These are phyloP conservation scores for Ganaspis brasiliensis DNA, from an alignment of 2,888 invertebrate species.

Conservation along the genomic window DNA sequence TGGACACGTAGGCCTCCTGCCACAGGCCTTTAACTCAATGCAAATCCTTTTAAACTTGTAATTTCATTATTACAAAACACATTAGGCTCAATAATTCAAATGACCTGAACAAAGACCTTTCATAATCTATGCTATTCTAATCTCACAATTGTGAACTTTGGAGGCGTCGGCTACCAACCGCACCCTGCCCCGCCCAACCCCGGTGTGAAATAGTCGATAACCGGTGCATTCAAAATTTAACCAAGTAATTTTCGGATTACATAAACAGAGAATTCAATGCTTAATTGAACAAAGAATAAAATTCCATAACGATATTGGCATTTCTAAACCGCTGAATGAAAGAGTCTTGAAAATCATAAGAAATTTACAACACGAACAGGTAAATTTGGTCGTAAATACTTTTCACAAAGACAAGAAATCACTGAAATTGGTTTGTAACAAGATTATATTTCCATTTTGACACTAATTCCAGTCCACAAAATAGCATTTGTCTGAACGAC, in stretches of 20 bases:
- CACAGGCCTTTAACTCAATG: constrained; percentile 5
- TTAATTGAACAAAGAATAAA: neutral
- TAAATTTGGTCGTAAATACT: neutral
- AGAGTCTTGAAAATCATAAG: too few relatives aligned
- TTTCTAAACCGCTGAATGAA: too few relatives aligned
- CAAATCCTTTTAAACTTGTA: neutral
- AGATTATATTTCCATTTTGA: neutral
- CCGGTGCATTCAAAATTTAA: constrained; percentile 57
- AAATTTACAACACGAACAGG: too few relatives aligned
- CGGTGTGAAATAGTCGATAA: constrained; percentile 75
- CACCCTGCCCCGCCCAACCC: constrained; percentile 80
- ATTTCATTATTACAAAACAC: neutral
- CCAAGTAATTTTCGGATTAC: neutral
- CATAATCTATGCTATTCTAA: neutral
- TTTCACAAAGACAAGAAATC: neutral
- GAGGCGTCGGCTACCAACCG: constrained; percentile 72
- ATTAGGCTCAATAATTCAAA: neutral
- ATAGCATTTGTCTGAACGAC: constrained; percentile 46
- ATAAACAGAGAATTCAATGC: neutral
- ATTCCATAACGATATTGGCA: too few relatives aligned
- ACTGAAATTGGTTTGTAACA: too few relatives aligned
- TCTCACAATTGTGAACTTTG: constrained; percentile 59
- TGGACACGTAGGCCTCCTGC: constrained; percentile 54
- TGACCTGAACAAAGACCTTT: neutral
- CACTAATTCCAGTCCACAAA: constrained; percentile 12